A percentile compares a stretch with the other conserved stretches of the same genome.
phyloP scores from a whole-genome alignment of 2,797 vertebrate species.

The Alca torda region DNA sequence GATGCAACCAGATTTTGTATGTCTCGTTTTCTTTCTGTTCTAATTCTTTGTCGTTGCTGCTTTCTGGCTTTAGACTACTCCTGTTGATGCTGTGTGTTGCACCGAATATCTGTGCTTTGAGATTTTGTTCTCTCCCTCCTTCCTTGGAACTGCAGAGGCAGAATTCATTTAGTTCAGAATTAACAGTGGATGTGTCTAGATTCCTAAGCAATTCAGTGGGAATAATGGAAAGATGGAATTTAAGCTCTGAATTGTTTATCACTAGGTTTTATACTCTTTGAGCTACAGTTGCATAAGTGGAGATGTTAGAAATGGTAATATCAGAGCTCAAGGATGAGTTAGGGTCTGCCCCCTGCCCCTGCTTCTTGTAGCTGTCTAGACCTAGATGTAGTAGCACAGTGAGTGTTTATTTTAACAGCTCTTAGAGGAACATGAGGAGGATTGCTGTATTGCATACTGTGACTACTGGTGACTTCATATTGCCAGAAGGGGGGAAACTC shows the following conservation, averaged over 20 bases:
- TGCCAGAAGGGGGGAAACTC: background rate
- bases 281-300: background rate
- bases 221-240: background rate
- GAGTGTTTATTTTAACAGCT: background rate
- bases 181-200: background rate
- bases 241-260: background rate
- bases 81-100: background rate
- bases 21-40: background rate
- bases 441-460: background rate
- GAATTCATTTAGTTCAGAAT: background rate
- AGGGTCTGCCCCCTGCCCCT: background rate
- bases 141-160: background rate
- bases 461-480: background rate
- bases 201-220: background rate
- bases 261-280: background rate
- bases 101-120: background rate
- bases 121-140: background rate
- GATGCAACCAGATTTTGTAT: background rate
- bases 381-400: background rate
- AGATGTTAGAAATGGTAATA: background rate
- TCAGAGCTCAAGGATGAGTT: background rate
- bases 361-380: background rate
- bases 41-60: background rate
- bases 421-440: background rate
- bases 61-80: background rate